Evolutionary conservation across 2,113 vertebrate species (phyloP).

Genomic region (Neolamprologus kungweensis): DNA sequence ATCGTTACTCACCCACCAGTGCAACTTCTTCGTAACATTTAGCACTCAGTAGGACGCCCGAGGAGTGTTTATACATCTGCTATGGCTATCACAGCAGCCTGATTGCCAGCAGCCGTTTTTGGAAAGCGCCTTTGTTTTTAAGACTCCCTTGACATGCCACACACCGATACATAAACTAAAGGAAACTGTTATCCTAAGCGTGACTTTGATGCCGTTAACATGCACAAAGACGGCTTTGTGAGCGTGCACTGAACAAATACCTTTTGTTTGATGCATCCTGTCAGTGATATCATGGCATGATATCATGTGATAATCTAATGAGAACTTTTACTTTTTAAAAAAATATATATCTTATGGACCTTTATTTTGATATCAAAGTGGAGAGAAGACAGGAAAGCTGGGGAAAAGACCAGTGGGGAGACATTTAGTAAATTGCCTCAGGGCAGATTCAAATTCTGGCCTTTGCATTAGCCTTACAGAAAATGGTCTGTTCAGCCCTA

Average conservation of each 20-base stretch:
- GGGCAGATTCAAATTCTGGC: background rate
- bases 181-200: background rate
- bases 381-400: background rate
- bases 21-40: constrained; percentile 11
- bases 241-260: background rate
- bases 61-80: constrained; percentile 46
- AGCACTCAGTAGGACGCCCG: constrained; percentile 25
- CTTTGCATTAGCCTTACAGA: background rate
- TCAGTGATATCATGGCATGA: background rate
- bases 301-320: background rate
- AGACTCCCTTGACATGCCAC: background rate
- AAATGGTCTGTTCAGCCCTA: background rate
- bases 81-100: constrained; percentile 17
- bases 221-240: background rate
- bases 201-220: background rate
- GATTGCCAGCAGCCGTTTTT: background rate
- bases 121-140: constrained; percentile 38
- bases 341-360: background rate
- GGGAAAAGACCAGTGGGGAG: background rate
- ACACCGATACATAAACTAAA: constrained; percentile 18
- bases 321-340: background rate
- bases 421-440: background rate
- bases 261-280: background rate
- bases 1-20: background rate
- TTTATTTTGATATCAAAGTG: background rate